Evolutionary conservation across 2,113 vertebrate species (phyloP), one percentile per base, ranked within the genome.

Genomic region (Murina feae): DNA sequence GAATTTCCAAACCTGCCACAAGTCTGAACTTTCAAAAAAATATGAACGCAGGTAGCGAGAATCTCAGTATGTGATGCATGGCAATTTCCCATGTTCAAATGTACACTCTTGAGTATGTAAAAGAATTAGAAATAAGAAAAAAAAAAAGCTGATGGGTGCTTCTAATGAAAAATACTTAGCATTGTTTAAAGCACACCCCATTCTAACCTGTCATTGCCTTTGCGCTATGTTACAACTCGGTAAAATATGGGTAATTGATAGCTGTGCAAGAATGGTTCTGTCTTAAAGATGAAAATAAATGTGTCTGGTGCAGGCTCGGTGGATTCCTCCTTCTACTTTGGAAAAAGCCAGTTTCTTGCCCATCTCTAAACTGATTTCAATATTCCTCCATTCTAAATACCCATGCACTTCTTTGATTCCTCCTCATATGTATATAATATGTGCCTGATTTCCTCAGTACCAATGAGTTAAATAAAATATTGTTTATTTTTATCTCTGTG

Each of bases 191-290:
- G 39, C 53, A 42, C 6, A 37, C 69, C 86, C 89, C 79, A 49
- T 75, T 35, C 63, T 47, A 49, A 65, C 12, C 14, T 63, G 92
- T 83, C 78, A 51, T 35, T 65, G 63, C 69, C 63, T 93, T 81
- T 79, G 37, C 55, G 21, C 74, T 95, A 74, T 51, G 93, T 94
- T 90, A 91, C 30, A 94, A 75, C 65, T 89, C 39, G 83, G 28
- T 63, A 94, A 86, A 83, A 82, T 92, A 49, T 20, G 71, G 83
- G 63, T 71, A 94, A 93, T 51, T 91, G 82, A 86, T 58, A 90
- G 49, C 75, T 82, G 88, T 32, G 74, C n/a, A 72, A 91, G 89
- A 91, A 51, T 60, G 65, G 51, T 82, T 79, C 13, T 80, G 37
- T 79, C 47, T 91, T 42, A 86, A 69, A 86, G 75, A 35, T 20